phyloP scores from a whole-genome alignment of 2,888 invertebrate species.

The Trissolcus brochymenae region DNA sequence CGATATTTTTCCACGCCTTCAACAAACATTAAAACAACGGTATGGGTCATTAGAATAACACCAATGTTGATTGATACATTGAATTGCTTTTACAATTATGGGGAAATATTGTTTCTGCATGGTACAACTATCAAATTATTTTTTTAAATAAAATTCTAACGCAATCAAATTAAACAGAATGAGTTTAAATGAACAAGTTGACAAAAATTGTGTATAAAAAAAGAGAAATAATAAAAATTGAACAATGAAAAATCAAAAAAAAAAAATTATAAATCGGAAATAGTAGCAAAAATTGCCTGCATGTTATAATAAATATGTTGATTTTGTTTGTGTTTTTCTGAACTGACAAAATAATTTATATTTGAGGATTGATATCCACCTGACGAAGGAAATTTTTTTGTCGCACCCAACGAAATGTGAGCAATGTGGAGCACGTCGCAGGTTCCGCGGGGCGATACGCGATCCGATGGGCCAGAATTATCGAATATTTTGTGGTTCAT shows the following conservation, averaged over 20 bases:
- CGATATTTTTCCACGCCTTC: neutral
- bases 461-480: constrained; percentile 57
- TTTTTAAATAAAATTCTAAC: neutral
- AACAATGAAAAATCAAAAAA: too few relatives aligned
- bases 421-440: constrained; percentile 45
- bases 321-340: neutral
- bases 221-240: too few relatives aligned
- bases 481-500: constrained; percentile 57
- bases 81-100: neutral
- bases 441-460: constrained; percentile 46
- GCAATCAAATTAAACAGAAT: neutral
- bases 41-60: neutral
- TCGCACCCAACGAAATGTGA: constrained; percentile 32
- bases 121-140: neutral
- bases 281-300: neutral
- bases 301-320: neutral
- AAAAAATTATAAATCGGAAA: too few relatives aligned
- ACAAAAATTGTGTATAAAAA: too few relatives aligned
- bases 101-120: too few relatives aligned
- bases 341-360: constrained; percentile 8
- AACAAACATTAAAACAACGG: neutral
- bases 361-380: constrained; percentile 19
- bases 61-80: neutral
- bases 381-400: constrained; percentile 22
- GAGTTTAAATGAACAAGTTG: too few relatives aligned